Conservation (phyloP, 1,140 invertebrate species). For the Eulimnadia texana region DNA sequence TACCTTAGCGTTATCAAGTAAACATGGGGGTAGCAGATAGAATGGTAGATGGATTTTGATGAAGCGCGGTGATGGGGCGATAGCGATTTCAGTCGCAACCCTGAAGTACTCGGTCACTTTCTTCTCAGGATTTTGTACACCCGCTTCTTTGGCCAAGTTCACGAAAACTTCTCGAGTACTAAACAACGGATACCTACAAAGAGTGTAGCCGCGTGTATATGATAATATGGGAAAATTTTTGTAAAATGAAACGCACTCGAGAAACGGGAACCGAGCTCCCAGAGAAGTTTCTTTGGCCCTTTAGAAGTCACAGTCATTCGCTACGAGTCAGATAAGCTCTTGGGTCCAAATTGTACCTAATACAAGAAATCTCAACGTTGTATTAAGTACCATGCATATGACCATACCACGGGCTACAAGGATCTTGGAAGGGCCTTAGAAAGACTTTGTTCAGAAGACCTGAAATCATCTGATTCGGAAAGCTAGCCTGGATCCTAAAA, state of each 20-base stretch:
- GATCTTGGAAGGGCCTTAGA: background rate
- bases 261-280: constrained; percentile 28
- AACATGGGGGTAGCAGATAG: constrained; percentile 11
- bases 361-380: too few relatives aligned
- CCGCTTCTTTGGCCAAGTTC: too few relatives aligned
- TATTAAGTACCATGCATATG: background rate
- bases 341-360: constrained; percentile 41
- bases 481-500: too few relatives aligned
- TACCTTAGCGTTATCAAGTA: constrained; percentile 21
- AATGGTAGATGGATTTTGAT: constrained; percentile 15
- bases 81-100: too few relatives aligned
- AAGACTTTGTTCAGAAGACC: too few relatives aligned
- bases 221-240: background rate
- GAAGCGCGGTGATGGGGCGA: constrained; percentile 2
- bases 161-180: background rate
- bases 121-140: too few relatives aligned
- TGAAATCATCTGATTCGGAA: too few relatives aligned
- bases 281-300: constrained; percentile 27
- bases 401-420: background rate
- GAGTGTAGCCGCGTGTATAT: background rate
- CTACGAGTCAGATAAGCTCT: constrained; percentile 41
- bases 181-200: background rate
- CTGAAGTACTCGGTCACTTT: too few relatives aligned
- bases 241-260: constrained; percentile 25
- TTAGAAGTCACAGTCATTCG: constrained; percentile 34